phyloP scores from a whole-genome alignment of 2,113 vertebrate genomes.

The Melanerpes aurifrons region DNA sequence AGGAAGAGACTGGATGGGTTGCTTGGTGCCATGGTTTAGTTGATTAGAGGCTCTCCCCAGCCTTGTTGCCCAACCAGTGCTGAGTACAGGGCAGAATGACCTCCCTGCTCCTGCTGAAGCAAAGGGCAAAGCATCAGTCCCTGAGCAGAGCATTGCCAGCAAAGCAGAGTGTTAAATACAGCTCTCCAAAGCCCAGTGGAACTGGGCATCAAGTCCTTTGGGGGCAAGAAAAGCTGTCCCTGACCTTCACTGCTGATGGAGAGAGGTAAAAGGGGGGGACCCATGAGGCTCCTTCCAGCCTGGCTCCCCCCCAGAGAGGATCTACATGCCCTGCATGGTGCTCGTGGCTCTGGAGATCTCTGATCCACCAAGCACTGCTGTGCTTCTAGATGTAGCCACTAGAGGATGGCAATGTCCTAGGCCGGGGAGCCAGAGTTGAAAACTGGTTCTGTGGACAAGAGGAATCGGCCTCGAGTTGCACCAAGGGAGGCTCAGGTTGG shows the following conservation, averaged over 20 bases:
- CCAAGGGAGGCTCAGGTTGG: too few species aligned
- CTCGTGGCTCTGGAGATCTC: accelerated
- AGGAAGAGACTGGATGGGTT: too few species aligned
- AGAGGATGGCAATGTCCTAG: slow-evolving; percentile 57
- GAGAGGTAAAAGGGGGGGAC: not conserved
- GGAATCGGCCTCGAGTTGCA: too few species aligned
- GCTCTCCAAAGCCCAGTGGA: not conserved
- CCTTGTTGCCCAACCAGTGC: too few species aligned
- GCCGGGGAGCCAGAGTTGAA: not conserved
- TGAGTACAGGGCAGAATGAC: too few species aligned
- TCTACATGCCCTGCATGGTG: accelerated
- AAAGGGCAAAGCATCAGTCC: not conserved
- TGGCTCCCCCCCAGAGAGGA: accelerated
- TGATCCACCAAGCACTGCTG: not conserved
- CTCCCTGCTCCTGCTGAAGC: too few species aligned
- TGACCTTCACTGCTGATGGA: accelerated
- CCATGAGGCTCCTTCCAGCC: not conserved
- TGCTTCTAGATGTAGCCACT: slow-evolving; percentile 39
- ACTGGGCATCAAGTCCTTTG: not conserved
- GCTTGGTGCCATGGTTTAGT: too few species aligned
- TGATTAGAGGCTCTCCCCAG: too few species aligned
- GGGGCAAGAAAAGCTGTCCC: not conserved
- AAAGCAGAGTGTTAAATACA: not conserved
- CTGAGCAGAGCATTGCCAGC: not conserved
- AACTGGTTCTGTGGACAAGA: accelerated